Evolutionary conservation across 2,113 vertebrate genomes (phyloP).

Genomic region (Mystacornis crossleyi): DNA sequence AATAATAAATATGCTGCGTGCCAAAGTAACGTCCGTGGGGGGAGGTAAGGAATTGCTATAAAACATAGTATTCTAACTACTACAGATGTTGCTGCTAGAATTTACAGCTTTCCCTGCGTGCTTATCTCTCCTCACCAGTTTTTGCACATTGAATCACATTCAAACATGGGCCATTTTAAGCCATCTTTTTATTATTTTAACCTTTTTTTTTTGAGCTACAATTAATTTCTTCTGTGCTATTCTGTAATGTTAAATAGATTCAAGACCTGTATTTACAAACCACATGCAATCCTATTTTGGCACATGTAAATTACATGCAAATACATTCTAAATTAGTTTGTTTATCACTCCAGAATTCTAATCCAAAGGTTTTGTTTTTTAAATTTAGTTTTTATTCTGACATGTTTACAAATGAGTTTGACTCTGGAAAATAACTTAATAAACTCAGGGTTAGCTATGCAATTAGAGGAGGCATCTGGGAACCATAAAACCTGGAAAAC

Average conservation of each 20-base stretch:
- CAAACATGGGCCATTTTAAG: slow-evolving; percentile 68
- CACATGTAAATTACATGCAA: slow-evolving; percentile 80
- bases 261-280: slow-evolving; percentile 70
- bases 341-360: slow-evolving; percentile 79
- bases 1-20: slow-evolving; percentile 67
- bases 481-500: slow-evolving; percentile 76
- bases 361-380: slow-evolving; percentile 73
- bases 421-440: slow-evolving; percentile 83
- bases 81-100: slow-evolving; percentile 74
- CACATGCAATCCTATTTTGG: slow-evolving; percentile 76
- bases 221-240: slow-evolving; percentile 72
- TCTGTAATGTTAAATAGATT: slow-evolving; percentile 70
- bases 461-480: slow-evolving; percentile 79
- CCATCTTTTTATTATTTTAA: slow-evolving; percentile 71
- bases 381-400: slow-evolving; percentile 78
- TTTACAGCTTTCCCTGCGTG: slow-evolving; percentile 66
- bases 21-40: slow-evolving; percentile 53
- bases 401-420: slow-evolving; percentile 82
- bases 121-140: slow-evolving; percentile 76
- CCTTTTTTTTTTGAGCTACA: slow-evolving; percentile 54
- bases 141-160: slow-evolving; percentile 65
- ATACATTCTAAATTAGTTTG: slow-evolving; percentile 80
- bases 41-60: slow-evolving; percentile 68
- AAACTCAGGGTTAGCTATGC: slow-evolving; percentile 77
- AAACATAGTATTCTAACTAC: slow-evolving; percentile 68